Base-by-base conservation (phyloP, 2,888 invertebrate genomes). In the Argyresthia albistria region DNA sequence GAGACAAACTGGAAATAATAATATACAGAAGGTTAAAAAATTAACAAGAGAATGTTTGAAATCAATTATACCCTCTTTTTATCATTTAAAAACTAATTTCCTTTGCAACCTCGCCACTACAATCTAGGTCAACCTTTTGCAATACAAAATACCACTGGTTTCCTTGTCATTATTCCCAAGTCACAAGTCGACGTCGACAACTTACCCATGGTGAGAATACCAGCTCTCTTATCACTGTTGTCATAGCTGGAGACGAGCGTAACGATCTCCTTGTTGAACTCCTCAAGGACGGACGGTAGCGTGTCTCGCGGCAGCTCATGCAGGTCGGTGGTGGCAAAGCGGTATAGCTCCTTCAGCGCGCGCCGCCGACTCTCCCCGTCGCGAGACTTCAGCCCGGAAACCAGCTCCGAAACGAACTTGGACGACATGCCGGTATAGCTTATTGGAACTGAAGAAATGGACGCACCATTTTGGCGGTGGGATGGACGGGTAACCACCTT, bases 231-330 rank as follows among this genome's bases (percentile, higher is more conserved):
- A 70, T 98, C 98, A 77, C 95, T 95, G 43, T 94, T 92, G 73
- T 98, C 97, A 39, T 93, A 92, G 62, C 96, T 95, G 15, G 96
- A 95, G 4, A 97, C 96, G 94, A 98, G 94, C 68, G 96, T 94
- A 72, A 96, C 96, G 59, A 98, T 97, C 67, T 97, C 95, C 72
- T 96, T 95, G 74, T 97, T 97, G 67, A 98, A 96, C 58, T 97
- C 95, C 70, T 98, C 98, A 73, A 98, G 92, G 65, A 97, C 96
- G 53, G 91, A 90, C 37, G 93, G 92, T 57, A 96, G 89, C 63
- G 95, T 94, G 67, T 98, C 98, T 51, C 93, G 92, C 0, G 96
- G 93, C 77, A 96, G 93, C 81, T 97, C 97, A 1, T 95, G 90
- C 54, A 97, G 76, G 65, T 97, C 97, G 9, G 95, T 95, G 73